phyloP scores from a whole-genome alignment of 92 coral and sea anemone genomes.

The Phenganax subtilis region DNA sequence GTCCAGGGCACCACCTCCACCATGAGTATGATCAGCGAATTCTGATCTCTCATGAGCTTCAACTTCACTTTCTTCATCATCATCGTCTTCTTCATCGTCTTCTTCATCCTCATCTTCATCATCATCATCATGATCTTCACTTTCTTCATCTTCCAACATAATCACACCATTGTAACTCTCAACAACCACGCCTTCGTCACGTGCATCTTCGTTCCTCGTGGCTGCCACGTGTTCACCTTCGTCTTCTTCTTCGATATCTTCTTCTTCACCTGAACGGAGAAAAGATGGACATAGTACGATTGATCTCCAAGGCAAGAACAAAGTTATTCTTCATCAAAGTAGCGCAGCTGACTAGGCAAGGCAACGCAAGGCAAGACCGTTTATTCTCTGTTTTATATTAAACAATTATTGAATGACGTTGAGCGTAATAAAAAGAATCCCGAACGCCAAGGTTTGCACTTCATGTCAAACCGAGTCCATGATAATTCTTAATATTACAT shows the following conservation, averaged over 20 bases:
- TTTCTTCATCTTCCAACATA: constrained; percentile 72
- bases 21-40: constrained; percentile 69
- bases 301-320: background rate
- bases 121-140: constrained; percentile 67
- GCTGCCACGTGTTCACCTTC: constrained; percentile 36
- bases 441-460: no score
- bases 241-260: constrained; percentile 48
- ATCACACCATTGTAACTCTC: constrained; percentile 55
- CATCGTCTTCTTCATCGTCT: constrained; percentile 84
- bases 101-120: constrained; percentile 84
- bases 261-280: constrained; percentile 44
- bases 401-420: no score
- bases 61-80: constrained; percentile 85
- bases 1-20: constrained; percentile 56
- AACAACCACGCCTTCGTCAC: constrained; percentile 57
- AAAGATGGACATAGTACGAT: background rate
- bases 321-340: no score
- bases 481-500: no score
- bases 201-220: constrained; percentile 44
- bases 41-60: constrained; percentile 73
- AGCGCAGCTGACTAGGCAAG: background rate
- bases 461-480: no score
- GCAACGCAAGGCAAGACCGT: no score
- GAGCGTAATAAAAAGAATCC: no score
- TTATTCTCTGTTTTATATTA: no score